These are phyloP conservation scores for Machimus rusticus DNA, from an alignment of 2,888 invertebrate genomes.

Conservation along the genomic window DNA sequence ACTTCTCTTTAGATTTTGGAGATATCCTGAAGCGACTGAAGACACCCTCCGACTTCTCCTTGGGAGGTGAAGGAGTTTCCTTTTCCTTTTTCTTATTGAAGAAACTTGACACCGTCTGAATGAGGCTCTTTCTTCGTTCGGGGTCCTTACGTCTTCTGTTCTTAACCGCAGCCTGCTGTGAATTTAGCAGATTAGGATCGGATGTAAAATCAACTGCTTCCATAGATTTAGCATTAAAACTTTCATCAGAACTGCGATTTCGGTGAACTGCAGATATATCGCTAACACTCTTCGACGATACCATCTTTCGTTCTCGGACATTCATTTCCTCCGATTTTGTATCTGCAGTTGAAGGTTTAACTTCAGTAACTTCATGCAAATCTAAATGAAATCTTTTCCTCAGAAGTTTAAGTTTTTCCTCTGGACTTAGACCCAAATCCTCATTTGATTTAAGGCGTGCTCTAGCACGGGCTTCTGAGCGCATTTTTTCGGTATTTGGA, in stretches of 20 bases:
- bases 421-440: conserved; percentile 75
- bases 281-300: conserved; percentile 62
- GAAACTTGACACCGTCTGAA: conserved; percentile 84
- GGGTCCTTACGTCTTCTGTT: conserved; percentile 66
- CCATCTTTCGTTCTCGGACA: conserved; percentile 59
- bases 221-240: conserved; percentile 48
- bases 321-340: conserved; percentile 52
- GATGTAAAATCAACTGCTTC: conserved; percentile 64
- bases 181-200: conserved; percentile 64
- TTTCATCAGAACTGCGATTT: conserved; percentile 49
- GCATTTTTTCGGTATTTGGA: conserved; percentile 67
- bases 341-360: background rate
- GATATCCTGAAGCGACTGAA: conserved; percentile 70
- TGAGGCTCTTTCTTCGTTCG: conserved; percentile 81
- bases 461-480: conserved; percentile 70
- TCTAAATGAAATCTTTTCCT: conserved; percentile 61
- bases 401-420: conserved; percentile 69
- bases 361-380: conserved; percentile 50
- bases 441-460: conserved; percentile 76
- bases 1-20: conserved; percentile 70
- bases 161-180: conserved; percentile 47
- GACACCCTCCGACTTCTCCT: conserved; percentile 54
- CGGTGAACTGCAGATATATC: conserved; percentile 57
- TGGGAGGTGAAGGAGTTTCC: conserved; percentile 66
- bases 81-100: conserved; percentile 72